Evolutionary conservation across 2,888 invertebrate species (phyloP), one percentile per base, ranked within the genome.

Genomic region (Cantharis flavilabris): DNA sequence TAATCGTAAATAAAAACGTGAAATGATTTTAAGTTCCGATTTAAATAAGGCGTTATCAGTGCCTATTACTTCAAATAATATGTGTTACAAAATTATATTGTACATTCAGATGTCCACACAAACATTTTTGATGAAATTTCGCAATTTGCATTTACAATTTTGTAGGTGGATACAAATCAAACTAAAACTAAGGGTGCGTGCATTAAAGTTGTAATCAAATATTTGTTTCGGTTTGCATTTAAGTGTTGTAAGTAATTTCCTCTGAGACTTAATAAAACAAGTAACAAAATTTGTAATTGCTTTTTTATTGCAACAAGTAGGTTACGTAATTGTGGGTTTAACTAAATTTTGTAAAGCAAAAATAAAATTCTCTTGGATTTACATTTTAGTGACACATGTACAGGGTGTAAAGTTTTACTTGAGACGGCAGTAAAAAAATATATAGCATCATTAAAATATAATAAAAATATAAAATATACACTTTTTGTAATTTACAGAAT

Each of bases 251-350:
- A 28, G 78, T 78, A 76, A 78, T 78, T 78, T 78, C 78, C 78
- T 78, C 28, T 14, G 78, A 78, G 78, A 78, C 75, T 67, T 64
- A 65, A 75, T 78, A 78, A 78, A 78, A 70, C 70, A 77, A 78
- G 75, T 63, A 76, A 78, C 75, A 78, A 78, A 78, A 78, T 49
- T 78, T 78, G 78, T 81, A 80, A 79, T 81, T 78, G 73, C 33
- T 72, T 73, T 77, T 77, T 75, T 77, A 75, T 75, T 77, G 74
- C 74, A 49, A 70, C 74, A 71, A 77, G 62, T 77, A 74, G 74
- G 74, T 72, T 63, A 74, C 67, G 67, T 74, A 28, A 63, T 75
- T 67, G 65, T 26, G 26, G 20, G 23, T 26, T 26, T 67, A 23
- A 67, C 65, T 67, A 67, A 67, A 67, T 67, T 67, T 67, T 67